Base-by-base conservation (phyloP, 2,113 vertebrate genomes). In the Pachycephala philippinensis region DNA sequence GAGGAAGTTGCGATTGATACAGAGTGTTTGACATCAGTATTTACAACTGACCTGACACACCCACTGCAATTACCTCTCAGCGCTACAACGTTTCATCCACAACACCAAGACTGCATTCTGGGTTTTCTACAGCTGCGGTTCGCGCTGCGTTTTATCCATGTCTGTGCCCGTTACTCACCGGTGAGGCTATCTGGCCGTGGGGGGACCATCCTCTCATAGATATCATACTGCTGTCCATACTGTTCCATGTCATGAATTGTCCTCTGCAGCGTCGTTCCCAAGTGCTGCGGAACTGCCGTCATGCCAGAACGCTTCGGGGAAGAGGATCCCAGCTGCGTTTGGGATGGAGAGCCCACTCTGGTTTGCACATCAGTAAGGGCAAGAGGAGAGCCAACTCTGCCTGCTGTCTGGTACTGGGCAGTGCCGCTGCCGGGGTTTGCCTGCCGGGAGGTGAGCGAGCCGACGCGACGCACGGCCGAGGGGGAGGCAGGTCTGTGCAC, bases 141-240 rank as follows among this genome's bases (percentile, higher is more conserved):
- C 14, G 39, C 15, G 40, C 61, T 24, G 39, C 33, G 45, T 33
- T 80, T 57, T 3, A 4, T 7, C 21, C 5, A 1, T 23, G 21
- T 16, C 71, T 79, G 75, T 44, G 52, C 64, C 72, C 42, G 21
- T 37, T 61, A 95, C 98, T 97, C 92, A 99, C 99, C 99, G 96
- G 99, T 98, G 86, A 99, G 98, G 98, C 98, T 99, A 50, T 99
- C 99, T 21, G 99, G 99, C 56, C 99, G 98, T 0, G 98, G 98
- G 84, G 99, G 99, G 12, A 99, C 98, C 99, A 99, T 99, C 93
- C 99, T 99, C 97, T 99, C 99, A 2, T 99, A 99, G 87, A 99
- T 97, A 7, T 99, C 99, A 6, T 99, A 99, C 70, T 98, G 98
- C 93, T 98, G 99, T 50, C 98, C 98, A 0, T 99, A 99, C 27